Percentiles rank a stretch among this genome's conserved stretches.
Evolutionary conservation across 2,797 vertebrate species (phyloP).

Genomic region (Emydoidea blandingii): DNA sequence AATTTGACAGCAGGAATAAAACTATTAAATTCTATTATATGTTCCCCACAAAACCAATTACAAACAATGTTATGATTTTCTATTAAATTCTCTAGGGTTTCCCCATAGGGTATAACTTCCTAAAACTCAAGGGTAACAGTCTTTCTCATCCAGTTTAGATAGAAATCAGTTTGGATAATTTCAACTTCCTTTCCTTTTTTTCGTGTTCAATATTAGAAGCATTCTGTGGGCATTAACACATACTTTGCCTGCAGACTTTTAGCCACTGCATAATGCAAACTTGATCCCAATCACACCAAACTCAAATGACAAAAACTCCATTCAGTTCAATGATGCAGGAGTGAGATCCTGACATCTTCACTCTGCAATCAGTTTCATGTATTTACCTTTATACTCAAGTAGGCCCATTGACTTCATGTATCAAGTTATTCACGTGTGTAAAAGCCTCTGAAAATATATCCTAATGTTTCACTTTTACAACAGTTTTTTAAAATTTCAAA

Average conservation of each 20-base stretch:
- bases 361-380: background rate
- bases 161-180: background rate
- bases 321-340: background rate
- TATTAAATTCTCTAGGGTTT: background rate
- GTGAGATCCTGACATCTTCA: background rate
- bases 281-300: background rate
- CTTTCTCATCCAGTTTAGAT: background rate
- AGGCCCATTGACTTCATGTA: background rate
- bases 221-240: background rate
- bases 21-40: background rate
- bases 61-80: background rate
- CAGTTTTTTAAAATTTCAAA: background rate
- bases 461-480: background rate
- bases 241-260: background rate
- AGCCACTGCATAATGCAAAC: background rate
- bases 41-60: background rate
- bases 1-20: background rate
- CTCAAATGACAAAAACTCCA: background rate
- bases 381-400: background rate
- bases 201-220: background rate
- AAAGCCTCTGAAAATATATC: background rate
- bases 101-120: background rate
- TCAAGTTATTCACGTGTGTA: background rate
- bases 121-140: background rate
- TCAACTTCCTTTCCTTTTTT: background rate